phyloP scores from a whole-genome alignment of 1,140 invertebrate species.

The Lepidotrigona ventralis region DNA sequence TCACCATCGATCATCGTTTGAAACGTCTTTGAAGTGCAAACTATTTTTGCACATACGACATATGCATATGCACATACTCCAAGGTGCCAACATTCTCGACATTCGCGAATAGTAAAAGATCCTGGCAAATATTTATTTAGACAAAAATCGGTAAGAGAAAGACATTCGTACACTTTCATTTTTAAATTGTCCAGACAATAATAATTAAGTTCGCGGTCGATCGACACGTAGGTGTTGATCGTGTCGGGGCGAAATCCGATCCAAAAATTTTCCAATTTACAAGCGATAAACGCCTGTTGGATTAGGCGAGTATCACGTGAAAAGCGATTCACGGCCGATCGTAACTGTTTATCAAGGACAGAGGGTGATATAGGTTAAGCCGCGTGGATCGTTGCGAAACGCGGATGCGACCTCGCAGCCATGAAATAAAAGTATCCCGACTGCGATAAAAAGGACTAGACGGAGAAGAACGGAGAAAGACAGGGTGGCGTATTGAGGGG shows the following conservation, averaged over 20 bases:
- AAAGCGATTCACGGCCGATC: constrained; percentile 40
- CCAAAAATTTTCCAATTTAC: not conserved
- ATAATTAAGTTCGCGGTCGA: not conserved
- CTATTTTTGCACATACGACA: not conserved
- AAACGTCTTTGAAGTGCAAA: not conserved
- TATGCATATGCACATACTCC: too few relatives aligned
- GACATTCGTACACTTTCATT: too few relatives aligned
- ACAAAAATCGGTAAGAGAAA: not conserved
- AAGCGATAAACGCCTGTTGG: not conserved
- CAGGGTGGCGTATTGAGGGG: not conserved
- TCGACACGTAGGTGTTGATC: not conserved
- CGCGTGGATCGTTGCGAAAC: constrained; percentile 25
- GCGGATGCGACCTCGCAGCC: constrained; percentile 13
- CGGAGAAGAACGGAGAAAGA: constrained; percentile 25
- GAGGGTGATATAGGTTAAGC: constrained; percentile 35
- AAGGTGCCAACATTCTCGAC: not conserved
- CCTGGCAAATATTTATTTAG: not conserved
- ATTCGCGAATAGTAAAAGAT: not conserved
- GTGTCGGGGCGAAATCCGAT: not conserved
- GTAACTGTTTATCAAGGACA: constrained; percentile 51
- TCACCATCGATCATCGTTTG: constrained; percentile 15
- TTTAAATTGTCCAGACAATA: too few relatives aligned
- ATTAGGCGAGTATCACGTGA: constrained; percentile 34
- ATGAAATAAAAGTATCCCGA: constrained; percentile 56
- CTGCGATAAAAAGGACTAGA: constrained; percentile 33